Percentiles rank a stretch among this genome's conserved stretches.
phyloP scores from a whole-genome alignment of 2,888 invertebrate genomes.

The Frankliniella intonsa region DNA sequence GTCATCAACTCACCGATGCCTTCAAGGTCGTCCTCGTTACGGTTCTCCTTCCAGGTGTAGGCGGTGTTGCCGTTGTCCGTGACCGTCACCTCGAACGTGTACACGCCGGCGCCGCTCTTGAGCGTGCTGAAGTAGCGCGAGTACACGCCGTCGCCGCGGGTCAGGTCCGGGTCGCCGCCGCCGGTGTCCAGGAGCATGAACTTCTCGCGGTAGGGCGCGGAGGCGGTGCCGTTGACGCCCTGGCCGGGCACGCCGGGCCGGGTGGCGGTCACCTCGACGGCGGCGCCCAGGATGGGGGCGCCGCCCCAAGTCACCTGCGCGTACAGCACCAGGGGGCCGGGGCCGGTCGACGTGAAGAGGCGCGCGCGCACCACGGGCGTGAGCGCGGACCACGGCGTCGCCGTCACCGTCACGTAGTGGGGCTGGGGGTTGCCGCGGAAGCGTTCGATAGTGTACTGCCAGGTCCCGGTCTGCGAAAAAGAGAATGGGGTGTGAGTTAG shows the following conservation, averaged over 20 bases:
- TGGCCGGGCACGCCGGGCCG: constrained; percentile 35
- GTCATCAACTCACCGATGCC: not conserved
- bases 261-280: constrained; percentile 53
- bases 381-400: constrained; percentile 50
- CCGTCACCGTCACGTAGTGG: constrained; percentile 57
- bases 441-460: constrained; percentile 57
- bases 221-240: constrained; percentile 38
- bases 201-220: constrained; percentile 42
- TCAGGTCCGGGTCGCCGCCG: constrained; percentile 60
- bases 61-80: constrained; percentile 55
- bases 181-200: constrained; percentile 56
- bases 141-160: constrained; percentile 61
- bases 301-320: constrained; percentile 51
- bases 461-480: constrained; percentile 51
- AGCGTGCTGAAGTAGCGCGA: constrained; percentile 56
- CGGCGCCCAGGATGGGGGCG: constrained; percentile 54
- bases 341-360: constrained; percentile 49
- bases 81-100: constrained; percentile 51
- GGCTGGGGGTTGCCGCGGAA: constrained; percentile 56
- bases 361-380: constrained; percentile 49
- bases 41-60: constrained; percentile 48
- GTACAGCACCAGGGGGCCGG: constrained; percentile 50
- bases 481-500: not conserved
- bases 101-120: constrained; percentile 48
- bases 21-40: constrained; percentile 10